Evolutionary conservation across 2,888 invertebrate genomes (phyloP), one percentile per base, ranked within the genome.

Genomic region (Gibbula magus): DNA sequence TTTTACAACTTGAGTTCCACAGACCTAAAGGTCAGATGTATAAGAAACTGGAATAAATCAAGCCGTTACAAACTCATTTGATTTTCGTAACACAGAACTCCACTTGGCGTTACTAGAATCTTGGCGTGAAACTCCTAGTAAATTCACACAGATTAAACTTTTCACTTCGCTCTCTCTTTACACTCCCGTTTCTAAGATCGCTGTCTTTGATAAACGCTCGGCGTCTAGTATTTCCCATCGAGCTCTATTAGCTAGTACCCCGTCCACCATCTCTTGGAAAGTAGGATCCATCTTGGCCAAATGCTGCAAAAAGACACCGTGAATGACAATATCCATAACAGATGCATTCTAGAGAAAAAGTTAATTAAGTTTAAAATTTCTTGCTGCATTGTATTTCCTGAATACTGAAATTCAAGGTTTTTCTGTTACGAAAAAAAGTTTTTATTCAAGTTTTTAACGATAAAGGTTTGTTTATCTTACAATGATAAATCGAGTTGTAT

Each of bases 181-280:
- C 29, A 79, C 77, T 45, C 67, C 77, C 13, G 77, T 77, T 67
- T 77, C 77, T 35, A 77, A 66, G 25, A 52, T 51, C 25, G 45
- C 78, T 76, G 84, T 56, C 82, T 89, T 88, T 53, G 85, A 84
- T 18, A 88, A 80, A 76, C 89, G 80, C 76, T 89, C 87, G 3
- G 84, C 83, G 66, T 90, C 92, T 61, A 93, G 86, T 39, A 87
- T 88, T 75, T 93, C 92, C 94, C 94, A 94, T 75, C 93, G 91
- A 5, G 89, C 90, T 89, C 93, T 92, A 87, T 94, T 94, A 18
- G 90, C 91, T 66, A 91, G 56, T 1, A 94, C 93, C 7, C 94
- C 94, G 78, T 94, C 93, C 61, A 93, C 88, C 94, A 94, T 93
- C 7, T 90, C 91, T 78, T 91, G 89, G 82, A 94, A 91, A 77